Base-by-base conservation (phyloP, 2,113 vertebrate species). In the Dicaeum eximium region DNA sequence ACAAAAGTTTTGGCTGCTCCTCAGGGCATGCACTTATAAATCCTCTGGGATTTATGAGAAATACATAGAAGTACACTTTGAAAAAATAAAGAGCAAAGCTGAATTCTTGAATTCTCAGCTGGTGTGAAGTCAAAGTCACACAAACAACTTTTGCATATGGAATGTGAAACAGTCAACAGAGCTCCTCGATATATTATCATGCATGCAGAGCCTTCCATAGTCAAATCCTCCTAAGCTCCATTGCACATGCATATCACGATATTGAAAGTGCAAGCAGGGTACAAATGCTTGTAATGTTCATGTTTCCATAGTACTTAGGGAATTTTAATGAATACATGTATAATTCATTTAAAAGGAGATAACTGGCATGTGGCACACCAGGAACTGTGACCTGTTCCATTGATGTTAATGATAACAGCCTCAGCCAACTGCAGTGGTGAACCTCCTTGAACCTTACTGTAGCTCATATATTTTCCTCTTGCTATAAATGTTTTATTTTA, bases 401-500 rank as follows among this genome's bases (percentile, higher is more conserved):
- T 94, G 94, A 93, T 93, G 90, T 94, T 96, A 97, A 96, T 96
- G 78, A 95, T 81, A 96, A 79, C 70, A 92, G 75, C 74, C 60
- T 89, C 87, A 96, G 81, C 74, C 78, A 92, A 92, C 73, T 93
- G 83, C 13, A 0, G 4, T 48, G 72, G 93, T 93, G 95, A 96
- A 95, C 93, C 64, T 96, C 92, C 89, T 94, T 95, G 95, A 97
- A 91, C 90, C 92, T 91, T 91, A 91, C 74, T 58, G 72, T 78
- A 91, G 53, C 93, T 96, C 95, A 92, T 95, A 91, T 90, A 95
- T 93, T 93, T 95, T 80, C 47, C 86, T 47, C 72, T 95, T 90
- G 80, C 84, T 92, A 96, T 96, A 96, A 97, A 97, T 95, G 79
- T 95, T 97, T 97, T 93, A 97, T 97, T 96, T 93, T 95, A 97